Evolutionary conservation across 1,140 invertebrate genomes (phyloP).

Genomic region (Lepidotrigona ventralis): DNA sequence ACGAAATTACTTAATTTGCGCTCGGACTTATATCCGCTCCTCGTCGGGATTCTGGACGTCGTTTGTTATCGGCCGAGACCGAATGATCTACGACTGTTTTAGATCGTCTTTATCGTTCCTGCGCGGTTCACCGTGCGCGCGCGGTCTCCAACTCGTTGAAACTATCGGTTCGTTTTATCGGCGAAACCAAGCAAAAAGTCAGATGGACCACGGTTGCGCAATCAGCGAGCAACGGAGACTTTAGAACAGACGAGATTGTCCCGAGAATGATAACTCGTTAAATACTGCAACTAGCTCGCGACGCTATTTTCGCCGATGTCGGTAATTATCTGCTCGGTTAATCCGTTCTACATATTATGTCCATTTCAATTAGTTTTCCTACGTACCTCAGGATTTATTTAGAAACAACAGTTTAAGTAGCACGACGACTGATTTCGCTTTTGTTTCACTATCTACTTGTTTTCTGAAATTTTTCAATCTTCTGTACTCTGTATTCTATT

Average conservation of each 20-base stretch:
- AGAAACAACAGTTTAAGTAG: too few species aligned
- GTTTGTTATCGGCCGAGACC: not conserved
- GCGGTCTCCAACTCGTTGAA: not conserved
- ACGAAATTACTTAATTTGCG: constrained; percentile 34
- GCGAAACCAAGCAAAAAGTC: not conserved
- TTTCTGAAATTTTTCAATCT: too few species aligned
- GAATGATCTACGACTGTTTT: constrained; percentile 11
- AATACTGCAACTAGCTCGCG: too few species aligned
- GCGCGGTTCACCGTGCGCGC: too few species aligned
- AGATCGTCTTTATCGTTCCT: not conserved
- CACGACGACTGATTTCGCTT: too few species aligned
- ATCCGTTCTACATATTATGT: not conserved
- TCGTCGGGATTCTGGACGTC: not conserved
- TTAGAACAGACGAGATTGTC: not conserved
- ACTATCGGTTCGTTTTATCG: not conserved
- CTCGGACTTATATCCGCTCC: not conserved
- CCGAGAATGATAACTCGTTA: not conserved
- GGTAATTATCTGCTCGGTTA: not conserved
- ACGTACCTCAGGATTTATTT: too few species aligned
- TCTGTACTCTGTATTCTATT: too few species aligned
- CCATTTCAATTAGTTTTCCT: too few species aligned
- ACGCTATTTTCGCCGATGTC: not conserved
- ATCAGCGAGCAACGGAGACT: not conserved
- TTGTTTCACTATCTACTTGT: too few species aligned
- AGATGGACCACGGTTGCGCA: not conserved